phyloP scores from a whole-genome alignment of 2,888 invertebrate species.

The Agriopis aurantiaria region DNA sequence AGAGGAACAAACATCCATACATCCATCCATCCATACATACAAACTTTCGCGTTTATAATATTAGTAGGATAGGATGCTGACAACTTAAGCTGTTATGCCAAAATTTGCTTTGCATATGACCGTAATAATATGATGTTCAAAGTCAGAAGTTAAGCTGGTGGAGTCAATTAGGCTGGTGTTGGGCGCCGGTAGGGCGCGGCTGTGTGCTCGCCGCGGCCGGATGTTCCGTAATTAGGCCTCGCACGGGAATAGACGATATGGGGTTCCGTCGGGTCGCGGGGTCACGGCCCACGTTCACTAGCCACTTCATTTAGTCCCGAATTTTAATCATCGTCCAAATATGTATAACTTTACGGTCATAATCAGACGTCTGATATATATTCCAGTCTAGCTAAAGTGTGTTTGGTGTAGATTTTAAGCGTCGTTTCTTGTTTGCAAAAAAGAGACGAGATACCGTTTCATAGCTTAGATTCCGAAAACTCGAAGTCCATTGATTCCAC shows the following conservation, averaged over 20 bases:
- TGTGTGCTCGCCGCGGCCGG: constrained; percentile 27
- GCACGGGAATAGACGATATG: constrained; percentile 36
- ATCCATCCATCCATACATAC: too few species aligned
- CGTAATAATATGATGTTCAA: not conserved
- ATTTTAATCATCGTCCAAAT: not conserved
- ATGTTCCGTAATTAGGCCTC: constrained; percentile 41
- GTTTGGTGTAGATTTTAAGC: too few species aligned
- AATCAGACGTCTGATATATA: not conserved
- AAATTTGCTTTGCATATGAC: too few species aligned
- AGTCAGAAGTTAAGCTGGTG: not conserved
- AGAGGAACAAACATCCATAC: too few species aligned
- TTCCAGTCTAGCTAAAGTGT: too few species aligned
- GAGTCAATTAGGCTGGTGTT: constrained; percentile 11
- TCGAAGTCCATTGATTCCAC: too few species aligned
- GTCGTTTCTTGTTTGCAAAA: too few species aligned
- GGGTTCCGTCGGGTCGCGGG: constrained; percentile 26
- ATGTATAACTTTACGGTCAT: not conserved
- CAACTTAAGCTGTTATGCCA: too few species aligned
- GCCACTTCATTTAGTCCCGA: not conserved
- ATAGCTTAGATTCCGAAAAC: too few species aligned
- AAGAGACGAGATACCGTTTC: too few species aligned
- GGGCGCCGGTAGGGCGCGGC: constrained; percentile 26
- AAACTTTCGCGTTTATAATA: too few species aligned
- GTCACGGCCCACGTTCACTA: constrained; percentile 20
- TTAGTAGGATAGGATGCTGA: too few species aligned